Percentiles rank a stretch among this genome's conserved stretches.
phyloP scores from a whole-genome alignment of 23 tunicate genomes.

The Ciona savignyi region DNA sequence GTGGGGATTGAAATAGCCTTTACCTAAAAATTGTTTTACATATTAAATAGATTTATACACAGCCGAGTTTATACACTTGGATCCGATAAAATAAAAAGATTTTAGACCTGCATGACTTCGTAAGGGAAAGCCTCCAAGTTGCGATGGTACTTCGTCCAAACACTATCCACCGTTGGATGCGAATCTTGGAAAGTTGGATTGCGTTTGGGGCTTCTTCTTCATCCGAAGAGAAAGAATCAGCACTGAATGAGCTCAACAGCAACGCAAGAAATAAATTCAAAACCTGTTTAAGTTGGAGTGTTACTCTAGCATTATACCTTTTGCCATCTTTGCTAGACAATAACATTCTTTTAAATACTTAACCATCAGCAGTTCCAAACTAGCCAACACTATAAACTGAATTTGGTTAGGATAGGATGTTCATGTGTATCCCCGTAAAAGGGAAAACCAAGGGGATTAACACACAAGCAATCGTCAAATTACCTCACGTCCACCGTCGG shows the following conservation, averaged over 20 bases:
- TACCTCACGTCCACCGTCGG: no score
- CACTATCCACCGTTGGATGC: slow-evolving; percentile 29
- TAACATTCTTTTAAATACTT: no score
- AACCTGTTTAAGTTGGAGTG: no score
- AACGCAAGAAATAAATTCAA: slow-evolving; percentile 91
- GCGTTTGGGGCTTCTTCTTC: slow-evolving; percentile 33
- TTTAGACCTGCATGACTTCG: slow-evolving; percentile 67
- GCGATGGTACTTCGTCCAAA: slow-evolving; percentile 7
- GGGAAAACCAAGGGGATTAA: no score
- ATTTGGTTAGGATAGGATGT: background rate
- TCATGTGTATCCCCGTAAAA: no score
- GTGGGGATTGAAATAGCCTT: background rate
- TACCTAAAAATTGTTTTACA: background rate
- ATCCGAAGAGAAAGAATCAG: slow-evolving; percentile 50
- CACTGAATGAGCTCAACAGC: slow-evolving; percentile 93
- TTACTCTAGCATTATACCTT: no score
- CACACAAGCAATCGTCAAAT: no score
- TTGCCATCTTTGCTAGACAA: no score
- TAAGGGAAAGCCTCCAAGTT: slow-evolving; percentile 17
- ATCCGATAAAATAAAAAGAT: no score
- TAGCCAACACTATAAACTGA: no score
- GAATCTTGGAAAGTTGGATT: slow-evolving; percentile 55
- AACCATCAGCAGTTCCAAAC: no score
- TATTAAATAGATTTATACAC: background rate
- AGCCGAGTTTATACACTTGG: background rate